Evolutionary conservation across 1,140 invertebrate species (phyloP).

Genomic region (Agrypnia vestita): DNA sequence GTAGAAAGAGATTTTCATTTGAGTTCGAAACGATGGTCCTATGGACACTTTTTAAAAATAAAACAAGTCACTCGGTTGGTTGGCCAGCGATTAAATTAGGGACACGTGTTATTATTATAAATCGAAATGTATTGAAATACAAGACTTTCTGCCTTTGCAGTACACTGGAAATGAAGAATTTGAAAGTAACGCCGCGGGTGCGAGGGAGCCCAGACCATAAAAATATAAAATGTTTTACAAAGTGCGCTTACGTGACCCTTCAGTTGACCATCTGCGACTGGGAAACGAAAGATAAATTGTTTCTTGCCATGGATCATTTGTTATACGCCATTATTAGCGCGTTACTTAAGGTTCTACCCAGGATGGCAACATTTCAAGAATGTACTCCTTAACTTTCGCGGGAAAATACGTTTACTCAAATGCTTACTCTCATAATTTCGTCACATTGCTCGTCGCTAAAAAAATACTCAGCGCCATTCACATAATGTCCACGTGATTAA

Average conservation of each 20-base stretch:
- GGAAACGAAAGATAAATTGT: constrained; percentile 59
- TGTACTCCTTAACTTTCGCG: too few relatives aligned
- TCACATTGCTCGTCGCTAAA: background rate
- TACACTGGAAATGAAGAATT: background rate
- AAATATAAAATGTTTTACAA: constrained; percentile 62
- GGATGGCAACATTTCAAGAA: constrained; percentile 20
- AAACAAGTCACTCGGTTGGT: too few relatives aligned
- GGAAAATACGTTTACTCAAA: background rate
- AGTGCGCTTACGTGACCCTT: constrained; percentile 60
- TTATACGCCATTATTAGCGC: constrained; percentile 59
- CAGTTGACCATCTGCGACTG: constrained; percentile 61
- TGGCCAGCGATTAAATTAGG: too few relatives aligned
- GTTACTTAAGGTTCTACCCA: constrained; percentile 47
- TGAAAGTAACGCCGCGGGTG: constrained; percentile 15
- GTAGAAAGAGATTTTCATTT: too few relatives aligned
- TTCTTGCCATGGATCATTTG: constrained; percentile 59
- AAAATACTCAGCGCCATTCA: background rate
- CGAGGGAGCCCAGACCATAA: constrained; percentile 38
- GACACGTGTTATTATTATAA: too few relatives aligned
- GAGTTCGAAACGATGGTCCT: too few relatives aligned
- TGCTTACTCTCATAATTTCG: background rate
- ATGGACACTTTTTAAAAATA: too few relatives aligned
- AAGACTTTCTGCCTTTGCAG: background rate
- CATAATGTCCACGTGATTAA: too few relatives aligned
- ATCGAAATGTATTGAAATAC: too few relatives aligned